Evolutionary conservation across 2,113 vertebrate genomes (phyloP).

Genomic region (Puma concolor): DNA sequence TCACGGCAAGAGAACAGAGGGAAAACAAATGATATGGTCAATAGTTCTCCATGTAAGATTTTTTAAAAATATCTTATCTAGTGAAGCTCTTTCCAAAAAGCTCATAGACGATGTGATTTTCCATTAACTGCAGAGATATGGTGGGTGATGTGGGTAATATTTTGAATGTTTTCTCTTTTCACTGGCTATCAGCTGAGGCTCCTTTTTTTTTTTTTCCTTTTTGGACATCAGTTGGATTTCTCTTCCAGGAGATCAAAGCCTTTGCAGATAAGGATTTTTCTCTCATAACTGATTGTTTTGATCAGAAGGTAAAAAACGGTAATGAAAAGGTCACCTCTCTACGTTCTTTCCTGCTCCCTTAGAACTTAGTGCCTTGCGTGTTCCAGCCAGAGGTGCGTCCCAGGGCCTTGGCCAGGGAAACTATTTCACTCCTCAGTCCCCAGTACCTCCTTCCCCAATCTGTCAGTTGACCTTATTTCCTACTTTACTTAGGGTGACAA

Average conservation of each 20-base stretch:
- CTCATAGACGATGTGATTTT: not conserved
- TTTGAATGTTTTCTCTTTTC: not conserved
- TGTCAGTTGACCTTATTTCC: not conserved
- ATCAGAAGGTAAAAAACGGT: not conserved
- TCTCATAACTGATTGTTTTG: not conserved
- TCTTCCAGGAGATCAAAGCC: not conserved
- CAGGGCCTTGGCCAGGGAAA: not conserved
- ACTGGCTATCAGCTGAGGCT: not conserved
- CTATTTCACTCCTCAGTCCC: not conserved
- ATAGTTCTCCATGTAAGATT: not conserved
- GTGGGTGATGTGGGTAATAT: not conserved
- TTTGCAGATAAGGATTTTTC: not conserved
- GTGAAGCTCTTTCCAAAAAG: not conserved
- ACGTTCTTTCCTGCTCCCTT: not conserved
- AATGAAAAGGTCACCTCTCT: not conserved
- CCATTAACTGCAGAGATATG: not conserved
- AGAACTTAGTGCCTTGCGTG: not conserved
- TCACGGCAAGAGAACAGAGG: constrained; percentile 4
- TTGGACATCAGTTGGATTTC: not conserved
- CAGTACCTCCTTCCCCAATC: not conserved
- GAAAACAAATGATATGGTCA: not conserved
- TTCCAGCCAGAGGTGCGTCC: accelerated
- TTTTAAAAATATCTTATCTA: constrained; percentile 11
- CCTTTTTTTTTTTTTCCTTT: not conserved
- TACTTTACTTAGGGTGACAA: not conserved